Percentiles rank a stretch among this genome's conserved stretches.
Conservation (phyloP, 1,140 invertebrate species). For the Mamestra configurata region DNA sequence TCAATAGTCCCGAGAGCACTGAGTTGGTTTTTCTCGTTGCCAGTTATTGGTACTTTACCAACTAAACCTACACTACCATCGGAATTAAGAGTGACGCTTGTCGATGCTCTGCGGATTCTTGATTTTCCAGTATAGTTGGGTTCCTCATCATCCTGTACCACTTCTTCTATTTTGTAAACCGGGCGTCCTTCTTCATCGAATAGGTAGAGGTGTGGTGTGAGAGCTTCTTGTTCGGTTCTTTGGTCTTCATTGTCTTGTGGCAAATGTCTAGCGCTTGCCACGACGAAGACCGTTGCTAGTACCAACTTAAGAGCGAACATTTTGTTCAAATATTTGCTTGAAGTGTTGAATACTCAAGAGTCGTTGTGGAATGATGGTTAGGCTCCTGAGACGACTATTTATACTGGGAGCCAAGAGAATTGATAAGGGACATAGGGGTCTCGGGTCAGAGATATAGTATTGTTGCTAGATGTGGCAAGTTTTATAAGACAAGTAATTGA, state of each 20-base stretch:
- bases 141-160: neutral
- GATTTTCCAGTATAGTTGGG: neutral
- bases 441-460: neutral
- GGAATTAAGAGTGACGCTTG: slow-evolving; percentile 9
- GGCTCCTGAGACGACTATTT: neutral
- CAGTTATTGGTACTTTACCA: slow-evolving; percentile 43
- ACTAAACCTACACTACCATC: slow-evolving; percentile 38
- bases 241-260: too few relatives aligned
- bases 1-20: slow-evolving; percentile 44
- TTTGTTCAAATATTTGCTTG: neutral
- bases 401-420: neutral
- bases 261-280: slow-evolving; percentile 1
- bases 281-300: neutral
- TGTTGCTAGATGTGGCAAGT: neutral
- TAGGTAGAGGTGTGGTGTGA: neutral
- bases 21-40: slow-evolving; percentile 37
- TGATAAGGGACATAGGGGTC: neutral
- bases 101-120: neutral
- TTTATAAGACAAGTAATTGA: too few relatives aligned
- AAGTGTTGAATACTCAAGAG: neutral
- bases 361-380: neutral
- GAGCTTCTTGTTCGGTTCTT: neutral
- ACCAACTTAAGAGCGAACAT: slow-evolving; percentile 14
- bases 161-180: neutral
- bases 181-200: neutral